Percentiles rank a stretch among this genome's conserved stretches.
These are phyloP conservation scores for Protonemura montana DNA, from an alignment of 2,888 invertebrate genomes.

Conservation along the genomic window DNA sequence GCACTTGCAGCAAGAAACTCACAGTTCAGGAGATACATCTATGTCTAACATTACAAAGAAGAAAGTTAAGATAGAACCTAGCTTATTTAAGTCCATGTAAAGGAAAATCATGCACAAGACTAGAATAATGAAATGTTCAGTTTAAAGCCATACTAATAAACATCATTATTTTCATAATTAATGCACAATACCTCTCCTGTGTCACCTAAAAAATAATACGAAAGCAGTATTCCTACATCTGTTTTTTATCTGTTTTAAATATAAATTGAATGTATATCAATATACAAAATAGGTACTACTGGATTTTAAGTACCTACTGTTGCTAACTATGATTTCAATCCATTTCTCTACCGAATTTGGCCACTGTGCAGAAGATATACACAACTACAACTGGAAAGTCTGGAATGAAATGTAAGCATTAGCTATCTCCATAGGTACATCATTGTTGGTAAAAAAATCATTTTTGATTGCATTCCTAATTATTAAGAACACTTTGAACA, in stretches of 20 bases:
- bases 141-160: not conserved
- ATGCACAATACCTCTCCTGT: not conserved
- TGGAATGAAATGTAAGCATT: not conserved
- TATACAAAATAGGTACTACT: not conserved
- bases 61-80: not conserved
- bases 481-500: not conserved
- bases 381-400: not conserved
- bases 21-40: not conserved
- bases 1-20: not conserved
- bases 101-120: not conserved
- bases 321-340: not conserved
- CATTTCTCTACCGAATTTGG: not conserved
- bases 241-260: not conserved
- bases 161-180: not conserved
- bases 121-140: slow-evolving; percentile 7
- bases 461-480: not conserved
- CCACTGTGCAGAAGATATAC: not conserved
- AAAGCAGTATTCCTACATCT: not conserved
- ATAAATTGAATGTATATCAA: too few relatives aligned
- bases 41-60: not conserved
- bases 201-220: not conserved
- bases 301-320: not conserved
- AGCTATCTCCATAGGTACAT: not conserved
- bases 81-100: not conserved
- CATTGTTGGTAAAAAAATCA: not conserved